These are phyloP conservation scores for Psephotus haematonotus DNA, from an alignment of 2,113 vertebrate genomes.

Conservation along the genomic window DNA sequence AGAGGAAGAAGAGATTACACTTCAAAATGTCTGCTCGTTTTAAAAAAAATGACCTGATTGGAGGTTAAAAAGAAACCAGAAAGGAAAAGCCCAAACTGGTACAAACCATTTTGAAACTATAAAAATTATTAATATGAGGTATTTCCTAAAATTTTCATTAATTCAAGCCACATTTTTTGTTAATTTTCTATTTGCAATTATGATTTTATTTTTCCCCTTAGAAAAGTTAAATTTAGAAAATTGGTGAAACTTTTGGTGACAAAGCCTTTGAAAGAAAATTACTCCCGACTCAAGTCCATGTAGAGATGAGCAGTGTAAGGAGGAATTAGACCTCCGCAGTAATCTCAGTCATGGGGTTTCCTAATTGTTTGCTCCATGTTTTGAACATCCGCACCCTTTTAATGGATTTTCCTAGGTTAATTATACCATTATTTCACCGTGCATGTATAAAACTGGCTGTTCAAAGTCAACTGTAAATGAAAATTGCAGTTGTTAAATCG, in stretches of 20 bases:
- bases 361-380: conserved; percentile 35
- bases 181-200: background rate
- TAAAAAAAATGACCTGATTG: background rate
- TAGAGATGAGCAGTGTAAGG: background rate
- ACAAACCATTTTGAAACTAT: background rate
- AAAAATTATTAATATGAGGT: background rate
- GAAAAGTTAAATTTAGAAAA: background rate
- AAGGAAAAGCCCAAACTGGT: background rate
- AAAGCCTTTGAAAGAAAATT: background rate
- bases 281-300: background rate
- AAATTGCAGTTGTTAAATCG: conserved; percentile 51
- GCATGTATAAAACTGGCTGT: conserved; percentile 39
- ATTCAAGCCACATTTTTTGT: background rate
- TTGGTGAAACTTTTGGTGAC: background rate
- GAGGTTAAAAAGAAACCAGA: background rate
- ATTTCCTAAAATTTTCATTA: background rate
- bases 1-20: background rate
- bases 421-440: conserved; percentile 51
- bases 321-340: conserved; percentile 17
- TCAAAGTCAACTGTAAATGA: conserved; percentile 63
- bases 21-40: background rate
- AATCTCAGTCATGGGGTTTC: conserved; percentile 19
- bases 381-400: conserved; percentile 37
- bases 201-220: background rate
- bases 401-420: conserved; percentile 66